A percentile compares a stretch with the other conserved stretches of the same genome.
phyloP scores from a whole-genome alignment of 2,888 invertebrate species.

The Drosophila ezoana region DNA sequence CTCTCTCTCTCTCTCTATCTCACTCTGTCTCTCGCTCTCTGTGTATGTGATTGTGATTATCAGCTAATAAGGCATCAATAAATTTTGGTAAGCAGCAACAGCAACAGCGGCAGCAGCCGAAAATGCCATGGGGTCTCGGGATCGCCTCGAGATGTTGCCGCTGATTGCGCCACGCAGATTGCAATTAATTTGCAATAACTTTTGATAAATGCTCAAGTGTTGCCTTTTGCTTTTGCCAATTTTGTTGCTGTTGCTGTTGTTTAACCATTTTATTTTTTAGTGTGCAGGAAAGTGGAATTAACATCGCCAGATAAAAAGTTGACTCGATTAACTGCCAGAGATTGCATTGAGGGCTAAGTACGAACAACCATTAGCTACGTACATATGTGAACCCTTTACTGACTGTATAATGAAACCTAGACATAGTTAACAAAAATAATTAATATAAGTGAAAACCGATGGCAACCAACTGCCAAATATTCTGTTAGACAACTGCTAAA shows the following conservation, averaged over 20 bases:
- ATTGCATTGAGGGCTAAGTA: slow-evolving; percentile 22
- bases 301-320: slow-evolving; percentile 67
- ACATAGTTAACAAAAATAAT: background rate
- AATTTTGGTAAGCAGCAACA: slow-evolving; percentile 79
- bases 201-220: slow-evolving; percentile 78
- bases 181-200: slow-evolving; percentile 82
- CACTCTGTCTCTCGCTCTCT: slow-evolving; percentile 1
- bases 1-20: background rate
- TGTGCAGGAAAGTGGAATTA: slow-evolving; percentile 56
- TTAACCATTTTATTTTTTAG: slow-evolving; percentile 14
- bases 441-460: background rate
- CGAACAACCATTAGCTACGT: slow-evolving; percentile 47
- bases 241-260: slow-evolving; percentile 12
- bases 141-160: slow-evolving; percentile 65
- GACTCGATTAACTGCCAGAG: slow-evolving; percentile 71
- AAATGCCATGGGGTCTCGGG: slow-evolving; percentile 64
- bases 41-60: slow-evolving; percentile 78
- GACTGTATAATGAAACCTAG: background rate
- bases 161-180: slow-evolving; percentile 76
- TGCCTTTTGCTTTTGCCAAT: slow-evolving; percentile 32
- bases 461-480: background rate
- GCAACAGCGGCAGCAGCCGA: slow-evolving; percentile 43
- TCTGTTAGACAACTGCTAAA: background rate
- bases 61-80: slow-evolving; percentile 84
- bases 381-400: background rate